phyloP scores from a whole-genome alignment of 2,797 vertebrate genomes.

The Aulostomus chinensis region DNA sequence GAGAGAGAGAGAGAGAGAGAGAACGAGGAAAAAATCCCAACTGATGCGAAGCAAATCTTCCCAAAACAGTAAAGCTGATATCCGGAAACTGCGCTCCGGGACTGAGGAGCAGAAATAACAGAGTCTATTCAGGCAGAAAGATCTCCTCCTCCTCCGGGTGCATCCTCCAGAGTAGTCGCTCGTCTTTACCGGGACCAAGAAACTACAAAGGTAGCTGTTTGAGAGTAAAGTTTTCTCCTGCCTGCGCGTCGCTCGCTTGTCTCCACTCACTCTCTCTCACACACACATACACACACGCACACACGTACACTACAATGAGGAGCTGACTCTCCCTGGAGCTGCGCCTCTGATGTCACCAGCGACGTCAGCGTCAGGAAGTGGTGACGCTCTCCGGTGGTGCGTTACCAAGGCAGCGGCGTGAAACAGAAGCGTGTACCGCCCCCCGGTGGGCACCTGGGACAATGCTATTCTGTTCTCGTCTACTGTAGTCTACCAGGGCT shows the following conservation, averaged over 20 bases:
- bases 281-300: no score
- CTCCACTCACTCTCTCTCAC: slow-evolving; percentile 51
- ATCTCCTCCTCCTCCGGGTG: slow-evolving; percentile 23
- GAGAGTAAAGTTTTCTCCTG: slow-evolving; percentile 67
- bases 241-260: slow-evolving; percentile 45
- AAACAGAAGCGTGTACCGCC: slow-evolving; percentile 29
- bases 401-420: slow-evolving; percentile 39
- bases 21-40: slow-evolving; percentile 38
- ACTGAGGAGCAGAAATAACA: slow-evolving; percentile 45
- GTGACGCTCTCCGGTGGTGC: slow-evolving; percentile 67
- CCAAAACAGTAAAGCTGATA: slow-evolving; percentile 50
- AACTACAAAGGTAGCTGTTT: slow-evolving; percentile 21
- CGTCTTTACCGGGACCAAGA: no score
- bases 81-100: slow-evolving; percentile 77
- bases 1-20: background rate
- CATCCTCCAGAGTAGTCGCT: slow-evolving; percentile 66
- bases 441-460: slow-evolving; percentile 18
- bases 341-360: slow-evolving; percentile 74
- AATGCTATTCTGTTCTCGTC: background rate
- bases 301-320: slow-evolving; percentile 34
- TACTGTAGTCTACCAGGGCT: no score
- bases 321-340: slow-evolving; percentile 59
- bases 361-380: slow-evolving; percentile 77
- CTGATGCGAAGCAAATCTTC: slow-evolving; percentile 44
- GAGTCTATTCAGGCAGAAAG: slow-evolving; percentile 20